Evolutionary conservation across 1,140 invertebrate species (phyloP), one percentile per base, ranked within the genome.

Genomic region (Pachyrhynchus sulphureomaculatus): DNA sequence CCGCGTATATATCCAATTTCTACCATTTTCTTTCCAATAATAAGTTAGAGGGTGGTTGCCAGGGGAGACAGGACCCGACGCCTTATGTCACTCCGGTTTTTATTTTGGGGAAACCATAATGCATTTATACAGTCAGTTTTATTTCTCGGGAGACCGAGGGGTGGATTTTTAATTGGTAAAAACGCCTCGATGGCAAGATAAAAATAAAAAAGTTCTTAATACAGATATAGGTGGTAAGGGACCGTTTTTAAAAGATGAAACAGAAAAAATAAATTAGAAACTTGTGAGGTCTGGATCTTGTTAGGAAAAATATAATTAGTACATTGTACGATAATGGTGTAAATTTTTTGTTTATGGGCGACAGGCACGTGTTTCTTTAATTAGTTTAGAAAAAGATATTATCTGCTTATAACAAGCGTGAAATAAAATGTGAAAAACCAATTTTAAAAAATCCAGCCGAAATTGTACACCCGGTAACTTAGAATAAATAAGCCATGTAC

Each of bases 131-230:
- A 57, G 55, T 48, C 55, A 57, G 55, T 57, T 57, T 57, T 57
- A 57, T 57, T 57, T 57, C 55, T 57, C 55, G 42, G 18, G 55
- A 57, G 55, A 57, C 55, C 34, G 42, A 48, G 55, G 44, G 54
- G 44, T 15, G 15, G 32, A 20, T 47, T 57, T 57, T 57, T 57
- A 57, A 57, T 57, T 57, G 55, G 55, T 15, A 21, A 29, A 39
- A 57, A 13, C 18, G 18, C 44, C 55, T 57, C 42, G 33, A 57
- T 48, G 55, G 55, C 34, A 33, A 57, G 55, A 57, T 57, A 57
- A 57, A 57, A 57, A 57, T 57, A 57, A 57, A 57, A 55, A 57
- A 57, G 55, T 57, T 57, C 55, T 48, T 57, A 57, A 57, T 57
- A 18, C 39, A 29, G 42, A 18, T 48, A 48, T 48, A 33, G 32